Evolutionary conservation across 2,797 vertebrate species (phyloP).

Genomic region (Rousettus madagascariensis): DNA sequence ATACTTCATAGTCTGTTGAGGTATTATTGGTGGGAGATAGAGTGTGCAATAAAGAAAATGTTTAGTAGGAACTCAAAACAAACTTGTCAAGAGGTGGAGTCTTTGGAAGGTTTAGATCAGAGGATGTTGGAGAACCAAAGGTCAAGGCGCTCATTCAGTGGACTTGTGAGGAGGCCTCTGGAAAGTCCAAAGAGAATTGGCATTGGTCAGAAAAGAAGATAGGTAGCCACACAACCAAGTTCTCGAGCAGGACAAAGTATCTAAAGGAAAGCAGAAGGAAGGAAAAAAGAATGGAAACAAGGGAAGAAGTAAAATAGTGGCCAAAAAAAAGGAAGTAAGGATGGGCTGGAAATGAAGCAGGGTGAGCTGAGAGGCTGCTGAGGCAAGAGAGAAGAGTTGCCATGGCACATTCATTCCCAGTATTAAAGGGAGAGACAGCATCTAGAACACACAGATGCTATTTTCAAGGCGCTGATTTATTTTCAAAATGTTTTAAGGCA

Average conservation of each 20-base stretch:
- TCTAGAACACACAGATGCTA: neutral
- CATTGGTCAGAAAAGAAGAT: neutral
- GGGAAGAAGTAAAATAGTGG: neutral
- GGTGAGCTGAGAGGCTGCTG: fast-evolving
- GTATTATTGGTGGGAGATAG: neutral
- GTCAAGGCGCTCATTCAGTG: neutral
- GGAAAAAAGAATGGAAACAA: neutral
- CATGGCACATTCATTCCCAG: neutral
- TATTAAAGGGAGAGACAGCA: neutral
- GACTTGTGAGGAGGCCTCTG: neutral
- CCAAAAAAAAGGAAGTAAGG: too few species aligned
- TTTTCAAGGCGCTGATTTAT: neutral
- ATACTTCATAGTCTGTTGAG: neutral
- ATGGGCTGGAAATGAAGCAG: neutral
- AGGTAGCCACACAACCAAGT: neutral
- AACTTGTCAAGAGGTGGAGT: neutral
- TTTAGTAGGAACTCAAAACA: neutral
- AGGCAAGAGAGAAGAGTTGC: neutral
- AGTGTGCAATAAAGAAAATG: neutral
- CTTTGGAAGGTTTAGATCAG: neutral
- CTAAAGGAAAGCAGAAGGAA: neutral
- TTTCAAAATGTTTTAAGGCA: neutral
- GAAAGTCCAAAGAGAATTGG: neutral
- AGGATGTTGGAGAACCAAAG: neutral
- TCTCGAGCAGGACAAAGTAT: neutral